phyloP scores from a whole-genome alignment of 64 coral and sea anemone genomes.

The Pachyseris speciosa region DNA sequence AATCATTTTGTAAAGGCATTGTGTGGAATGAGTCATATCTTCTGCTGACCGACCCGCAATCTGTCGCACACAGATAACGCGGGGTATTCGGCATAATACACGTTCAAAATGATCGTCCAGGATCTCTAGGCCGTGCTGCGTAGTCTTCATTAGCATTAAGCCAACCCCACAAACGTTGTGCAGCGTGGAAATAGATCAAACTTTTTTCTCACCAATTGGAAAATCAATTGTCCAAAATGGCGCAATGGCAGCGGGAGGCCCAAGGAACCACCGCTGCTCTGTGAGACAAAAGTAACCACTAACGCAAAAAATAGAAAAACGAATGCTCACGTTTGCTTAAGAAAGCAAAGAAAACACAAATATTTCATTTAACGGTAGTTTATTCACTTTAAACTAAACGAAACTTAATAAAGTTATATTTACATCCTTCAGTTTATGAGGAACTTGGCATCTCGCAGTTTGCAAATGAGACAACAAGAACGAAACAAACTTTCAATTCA shows the following conservation, averaged over 20 bases:
- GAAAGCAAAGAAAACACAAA: neutral
- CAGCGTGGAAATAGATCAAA: too few relatives aligned
- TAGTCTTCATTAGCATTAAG: too few relatives aligned
- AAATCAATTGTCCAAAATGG: too few relatives aligned
- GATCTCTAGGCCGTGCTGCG: too few relatives aligned
- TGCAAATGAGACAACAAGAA: neutral
- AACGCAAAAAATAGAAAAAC: too few relatives aligned
- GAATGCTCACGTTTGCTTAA: too few relatives aligned
- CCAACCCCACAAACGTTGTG: too few relatives aligned
- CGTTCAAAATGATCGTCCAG: neutral
- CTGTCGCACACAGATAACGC: slow-evolving; percentile 17
- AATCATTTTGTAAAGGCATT: slow-evolving; percentile 74
- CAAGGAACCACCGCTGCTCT: too few relatives aligned
- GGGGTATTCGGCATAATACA: neutral
- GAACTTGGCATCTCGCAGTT: neutral
- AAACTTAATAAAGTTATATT: slow-evolving; percentile 6
- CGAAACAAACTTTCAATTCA: neutral
- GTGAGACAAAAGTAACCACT: too few relatives aligned
- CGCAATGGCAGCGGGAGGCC: too few relatives aligned
- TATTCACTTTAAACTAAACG: neutral
- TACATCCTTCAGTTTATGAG: neutral
- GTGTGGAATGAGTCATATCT: neutral
- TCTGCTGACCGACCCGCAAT: neutral
- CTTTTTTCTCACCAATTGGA: too few relatives aligned
- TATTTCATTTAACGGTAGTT: neutral